Evolutionary conservation across 2,888 invertebrate genomes (phyloP).

Genomic region (Erynnis tages): DNA sequence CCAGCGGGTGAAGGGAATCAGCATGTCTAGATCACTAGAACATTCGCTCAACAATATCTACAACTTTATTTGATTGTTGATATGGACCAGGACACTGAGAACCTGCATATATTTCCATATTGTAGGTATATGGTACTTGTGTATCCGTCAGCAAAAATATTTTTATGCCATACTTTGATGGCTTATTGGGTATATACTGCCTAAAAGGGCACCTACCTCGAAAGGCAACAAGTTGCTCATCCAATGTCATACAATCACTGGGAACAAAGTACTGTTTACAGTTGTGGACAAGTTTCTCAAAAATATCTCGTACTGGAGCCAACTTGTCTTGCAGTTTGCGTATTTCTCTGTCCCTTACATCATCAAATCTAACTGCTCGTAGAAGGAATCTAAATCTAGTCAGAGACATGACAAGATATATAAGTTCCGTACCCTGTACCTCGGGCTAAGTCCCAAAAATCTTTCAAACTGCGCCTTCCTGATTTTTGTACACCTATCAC

Average conservation of each 20-base stretch:
- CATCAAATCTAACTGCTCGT: constrained; percentile 2
- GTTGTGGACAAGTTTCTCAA: neutral
- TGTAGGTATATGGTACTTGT: constrained; percentile 9
- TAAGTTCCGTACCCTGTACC: neutral
- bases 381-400: neutral
- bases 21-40: neutral
- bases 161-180: constrained; percentile 5
- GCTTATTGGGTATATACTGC: constrained; percentile 3
- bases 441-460: neutral
- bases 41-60: constrained; percentile 3
- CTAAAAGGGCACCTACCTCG: neutral
- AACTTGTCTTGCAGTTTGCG: neutral
- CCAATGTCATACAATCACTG: constrained; percentile 3
- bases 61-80: constrained; percentile 5
- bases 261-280: neutral
- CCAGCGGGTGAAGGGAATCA: neutral
- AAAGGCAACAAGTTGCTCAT: constrained; percentile 5
- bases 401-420: neutral
- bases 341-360: neutral
- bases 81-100: constrained; percentile 6
- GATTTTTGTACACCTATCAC: neutral
- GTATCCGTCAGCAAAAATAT: constrained; percentile 6
- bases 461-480: neutral
- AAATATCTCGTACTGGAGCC: neutral
- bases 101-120: constrained; percentile 15